A percentile compares a stretch with the other conserved stretches of the same genome.
Conservation (phyloP, 2,113 vertebrate genomes). For the Xiphophorus maculatus region DNA sequence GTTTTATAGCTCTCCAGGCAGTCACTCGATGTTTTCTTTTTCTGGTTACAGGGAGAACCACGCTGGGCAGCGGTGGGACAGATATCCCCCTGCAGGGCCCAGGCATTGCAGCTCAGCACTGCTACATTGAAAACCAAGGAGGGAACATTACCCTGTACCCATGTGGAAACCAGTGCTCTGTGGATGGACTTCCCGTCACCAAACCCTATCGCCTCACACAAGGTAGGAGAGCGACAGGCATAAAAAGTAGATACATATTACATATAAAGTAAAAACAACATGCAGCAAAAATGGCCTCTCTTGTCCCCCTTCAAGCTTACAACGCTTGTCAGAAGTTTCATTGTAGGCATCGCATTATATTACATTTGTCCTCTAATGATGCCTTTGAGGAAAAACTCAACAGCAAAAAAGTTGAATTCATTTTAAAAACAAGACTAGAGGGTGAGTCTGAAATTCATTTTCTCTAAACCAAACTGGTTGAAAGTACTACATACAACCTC, state of each 20-base stretch:
- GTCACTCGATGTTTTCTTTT: constrained; percentile 35
- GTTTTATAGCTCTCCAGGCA: constrained; percentile 30
- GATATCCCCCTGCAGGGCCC: constrained; percentile 90
- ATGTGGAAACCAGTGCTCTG: constrained; percentile 87
- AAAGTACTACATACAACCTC: too few species aligned
- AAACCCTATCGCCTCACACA: constrained; percentile 88
- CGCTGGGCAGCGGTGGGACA: constrained; percentile 84
- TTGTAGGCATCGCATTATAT: too few species aligned
- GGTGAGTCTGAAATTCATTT: too few species aligned
- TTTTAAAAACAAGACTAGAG: too few species aligned
- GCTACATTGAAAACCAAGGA: constrained; percentile 88
- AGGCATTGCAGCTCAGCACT: constrained; percentile 85
- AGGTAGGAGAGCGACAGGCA: constrained; percentile 76
- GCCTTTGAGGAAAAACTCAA: too few species aligned
- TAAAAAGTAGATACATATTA: not conserved
- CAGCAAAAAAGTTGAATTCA: too few species aligned
- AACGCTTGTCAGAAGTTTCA: too few species aligned
- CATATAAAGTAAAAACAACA: constrained; percentile 5
- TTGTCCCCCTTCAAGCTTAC: constrained; percentile 15
- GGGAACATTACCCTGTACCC: constrained; percentile 90
- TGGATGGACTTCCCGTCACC: constrained; percentile 83
- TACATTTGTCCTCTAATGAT: too few species aligned
- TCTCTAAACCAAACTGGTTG: too few species aligned
- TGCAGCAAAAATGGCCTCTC: constrained; percentile 1
- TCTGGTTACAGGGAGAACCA: constrained; percentile 84